These are phyloP conservation scores for Stichopus horrens DNA, from an alignment of 53 echinoderm and acorn worm genomes.

Conservation along the genomic window DNA sequence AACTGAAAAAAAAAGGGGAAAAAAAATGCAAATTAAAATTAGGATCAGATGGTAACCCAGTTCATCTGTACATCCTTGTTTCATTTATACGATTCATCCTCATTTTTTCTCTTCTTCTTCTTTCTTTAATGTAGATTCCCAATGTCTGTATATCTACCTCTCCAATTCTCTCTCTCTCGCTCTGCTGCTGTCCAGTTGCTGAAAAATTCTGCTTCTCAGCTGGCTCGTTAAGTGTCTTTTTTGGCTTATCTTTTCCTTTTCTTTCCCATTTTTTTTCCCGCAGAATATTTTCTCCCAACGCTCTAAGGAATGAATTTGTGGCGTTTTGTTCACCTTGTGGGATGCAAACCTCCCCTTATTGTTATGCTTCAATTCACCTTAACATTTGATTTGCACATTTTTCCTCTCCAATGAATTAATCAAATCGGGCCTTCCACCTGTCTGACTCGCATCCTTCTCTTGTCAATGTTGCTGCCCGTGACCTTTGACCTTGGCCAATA, in stretches of 20 bases:
- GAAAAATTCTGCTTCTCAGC: background rate
- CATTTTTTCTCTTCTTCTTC: background rate
- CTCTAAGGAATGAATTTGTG: conserved; percentile 31
- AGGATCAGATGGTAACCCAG: too few species aligned
- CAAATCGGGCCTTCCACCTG: conserved; percentile 45
- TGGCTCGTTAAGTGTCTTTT: background rate
- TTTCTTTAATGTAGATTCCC: background rate
- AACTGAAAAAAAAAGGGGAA: too few species aligned
- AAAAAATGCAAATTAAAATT: too few species aligned
- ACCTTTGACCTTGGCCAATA: conserved; percentile 38
- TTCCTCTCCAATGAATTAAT: conserved; percentile 43
- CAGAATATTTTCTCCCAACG: background rate
- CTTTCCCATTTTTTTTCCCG: background rate
- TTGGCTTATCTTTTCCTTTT: background rate
- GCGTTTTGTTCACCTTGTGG: conserved; percentile 40
- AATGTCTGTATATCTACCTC: background rate
- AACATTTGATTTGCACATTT: conserved; percentile 46
- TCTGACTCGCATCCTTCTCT: conserved; percentile 35
- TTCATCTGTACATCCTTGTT: too few species aligned
- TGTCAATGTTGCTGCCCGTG: conserved; percentile 41
- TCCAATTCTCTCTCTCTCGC: background rate
- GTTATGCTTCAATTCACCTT: conserved; percentile 33
- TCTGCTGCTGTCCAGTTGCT: too few species aligned
- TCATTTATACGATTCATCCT: too few species aligned
- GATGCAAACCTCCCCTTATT: conserved; percentile 25